Base-by-base conservation (phyloP, 2,888 invertebrate species). In the Volucella zonaria region DNA sequence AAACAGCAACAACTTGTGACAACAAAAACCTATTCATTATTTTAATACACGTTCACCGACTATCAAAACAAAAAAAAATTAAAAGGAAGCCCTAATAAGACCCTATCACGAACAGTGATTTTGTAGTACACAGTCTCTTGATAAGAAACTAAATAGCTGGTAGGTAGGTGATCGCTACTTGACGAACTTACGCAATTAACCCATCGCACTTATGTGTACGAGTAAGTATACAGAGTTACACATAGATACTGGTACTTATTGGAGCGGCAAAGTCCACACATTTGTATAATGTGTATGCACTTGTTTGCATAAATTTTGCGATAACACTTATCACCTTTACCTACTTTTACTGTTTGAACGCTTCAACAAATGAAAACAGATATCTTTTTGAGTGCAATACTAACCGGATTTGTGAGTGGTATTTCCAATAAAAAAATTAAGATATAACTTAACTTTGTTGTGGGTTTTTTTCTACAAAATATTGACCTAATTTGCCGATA, bases 261-360 rank as follows among this genome's bases (percentile, higher is more conserved):
- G 15, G 8, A 9, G 8, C 8, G 15, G 38, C 4, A 6, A 6
- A 31, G 42, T 52, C 40, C 59, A 51, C 12, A 6, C 40, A 15
- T 23, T 31, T 54, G 31, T 15, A 56, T 14, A 15, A 40, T 23
- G 43, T 11, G 45, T 49, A n/a, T 74, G 49, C 52, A 70, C 62
- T 62, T 68, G 74, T 68, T 68, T 70, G 75, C 68, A 81, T 75
- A 81, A 67, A 59, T 31, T 70, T 64, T 59, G 68, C 73, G 78
- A 82, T 82, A 82, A 74, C 45, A 11, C 74, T 74, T 82, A 82
- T 82, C 82, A 78, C 64, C 70, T 66, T 47, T 54, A 15, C 10
- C 47, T 54, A 15, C 10, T 8, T 61, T 8, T 12, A 43, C 3
- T 71, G 51, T 40, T 59, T 42, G 12, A 4, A 52, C 47, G 45